These are phyloP conservation scores for Barbus barbus DNA, from an alignment of 2,113 vertebrate species.

Conservation along the genomic window DNA sequence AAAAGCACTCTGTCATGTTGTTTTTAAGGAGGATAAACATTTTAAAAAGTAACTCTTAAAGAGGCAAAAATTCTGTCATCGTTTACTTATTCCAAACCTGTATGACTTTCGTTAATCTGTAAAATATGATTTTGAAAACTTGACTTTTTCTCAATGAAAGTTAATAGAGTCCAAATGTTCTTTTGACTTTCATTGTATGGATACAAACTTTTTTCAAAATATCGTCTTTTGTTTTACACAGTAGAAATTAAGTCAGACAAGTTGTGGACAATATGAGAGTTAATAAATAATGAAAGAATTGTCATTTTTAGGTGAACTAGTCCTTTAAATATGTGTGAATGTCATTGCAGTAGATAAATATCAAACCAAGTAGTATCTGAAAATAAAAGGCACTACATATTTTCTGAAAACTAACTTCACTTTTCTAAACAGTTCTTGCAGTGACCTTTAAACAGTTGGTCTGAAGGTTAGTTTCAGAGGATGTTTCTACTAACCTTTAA, in stretches of 20 bases:
- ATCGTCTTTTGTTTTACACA: neutral
- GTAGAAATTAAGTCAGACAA: neutral
- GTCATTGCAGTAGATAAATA: neutral
- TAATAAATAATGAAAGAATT: neutral
- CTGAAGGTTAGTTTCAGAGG: neutral
- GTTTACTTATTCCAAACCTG: neutral
- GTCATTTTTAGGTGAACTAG: neutral
- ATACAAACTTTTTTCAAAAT: neutral
- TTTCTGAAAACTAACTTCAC: neutral
- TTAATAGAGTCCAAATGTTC: neutral
- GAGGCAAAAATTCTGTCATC: neutral
- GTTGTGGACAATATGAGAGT: neutral
- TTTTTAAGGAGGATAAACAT: neutral
- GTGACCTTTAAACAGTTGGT: neutral
- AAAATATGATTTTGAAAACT: neutral
- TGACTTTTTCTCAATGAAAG: neutral
- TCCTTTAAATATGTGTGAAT: neutral
- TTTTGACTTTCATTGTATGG: neutral
- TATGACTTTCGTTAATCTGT: neutral
- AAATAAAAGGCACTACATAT: neutral
- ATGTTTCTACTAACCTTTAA: neutral
- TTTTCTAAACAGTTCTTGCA: neutral
- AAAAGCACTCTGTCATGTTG: neutral
- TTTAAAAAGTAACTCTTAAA: neutral
- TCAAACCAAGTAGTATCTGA: neutral